Base-by-base conservation (phyloP, 2,888 invertebrate species). In the Drosophila melanosoma region DNA sequence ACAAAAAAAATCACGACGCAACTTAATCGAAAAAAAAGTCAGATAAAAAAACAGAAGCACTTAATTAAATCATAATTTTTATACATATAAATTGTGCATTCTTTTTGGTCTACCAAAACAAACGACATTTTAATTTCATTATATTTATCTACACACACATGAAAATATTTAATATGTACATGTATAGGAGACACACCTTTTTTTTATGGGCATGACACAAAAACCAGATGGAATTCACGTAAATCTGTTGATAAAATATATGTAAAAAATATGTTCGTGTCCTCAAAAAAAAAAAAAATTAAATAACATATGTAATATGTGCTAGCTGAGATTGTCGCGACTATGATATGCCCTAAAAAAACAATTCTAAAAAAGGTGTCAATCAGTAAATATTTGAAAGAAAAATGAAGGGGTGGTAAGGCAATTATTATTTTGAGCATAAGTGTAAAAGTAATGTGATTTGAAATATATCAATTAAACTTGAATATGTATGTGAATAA, bases 21-120 rank as follows among this genome's bases (percentile, higher is more conserved):
- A 42, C 11, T 68, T 3, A 12, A 29, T n/a, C 33, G 20, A n/a
- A 51, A 49, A 68, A 33, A 23, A 20, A 4, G 2, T 2, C 23
- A 26, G 36, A 15, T 11, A 40, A 51, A 36, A 33, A 54, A 35
- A 66, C 51, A 29, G 54, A 69, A 61, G 35, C 49, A 66, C 60
- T 69, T 68, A 71, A 79, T 71, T 68, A 68, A 79, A 79, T 63
- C 69, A 45, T 51, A 73, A 77, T 73, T 77, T 56, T 32, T 17
- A 57, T 58, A 42, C 56, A 74, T 56, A 58, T 58, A 48, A 71
- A 69, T 72, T 58, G 29, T 56, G 59, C 52, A 52, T 48, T 69
- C 40, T 59, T 57, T 54, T 56, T 66, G 72, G 36, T 58, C 20
- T 76, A 49, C 60, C 52, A 29, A 69, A 49, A 54, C 40, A 49